A percentile compares a stretch with the other conserved stretches of the same genome.
Conservation (phyloP, 2,888 invertebrate genomes). For the Caenorhabditis sp. region DNA sequence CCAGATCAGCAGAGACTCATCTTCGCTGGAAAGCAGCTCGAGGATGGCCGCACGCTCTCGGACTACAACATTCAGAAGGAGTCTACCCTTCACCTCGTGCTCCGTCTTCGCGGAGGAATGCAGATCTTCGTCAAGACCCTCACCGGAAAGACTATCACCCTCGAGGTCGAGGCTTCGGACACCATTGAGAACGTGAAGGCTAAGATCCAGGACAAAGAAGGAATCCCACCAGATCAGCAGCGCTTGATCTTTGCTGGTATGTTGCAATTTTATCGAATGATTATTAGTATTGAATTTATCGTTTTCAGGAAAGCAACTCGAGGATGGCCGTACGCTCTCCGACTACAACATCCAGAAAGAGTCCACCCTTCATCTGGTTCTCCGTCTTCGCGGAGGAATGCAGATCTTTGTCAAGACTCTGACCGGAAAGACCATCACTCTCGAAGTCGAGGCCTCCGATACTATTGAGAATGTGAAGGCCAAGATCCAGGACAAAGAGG, state of each 20-base stretch:
- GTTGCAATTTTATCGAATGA: constrained; percentile 92
- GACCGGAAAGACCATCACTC: constrained; percentile 88
- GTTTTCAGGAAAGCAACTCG: constrained; percentile 46
- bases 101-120: constrained; percentile 82
- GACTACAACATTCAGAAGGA: constrained; percentile 72
- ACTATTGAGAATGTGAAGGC: constrained; percentile 66
- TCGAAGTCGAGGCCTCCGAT: constrained; percentile 64
- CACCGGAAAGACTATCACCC: constrained; percentile 88
- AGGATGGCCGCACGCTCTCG: constrained; percentile 62
- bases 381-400: constrained; percentile 82
- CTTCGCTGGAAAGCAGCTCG: constrained; percentile 68
- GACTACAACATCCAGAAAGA: constrained; percentile 70
- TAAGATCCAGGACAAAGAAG: constrained; percentile 66
- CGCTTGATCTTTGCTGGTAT: constrained; percentile 87
- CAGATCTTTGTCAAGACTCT: constrained; percentile 93
- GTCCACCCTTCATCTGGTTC: constrained; percentile 62
- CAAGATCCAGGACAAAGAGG: constrained; percentile 65
- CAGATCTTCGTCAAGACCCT: constrained; percentile 94
- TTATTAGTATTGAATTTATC: no score
- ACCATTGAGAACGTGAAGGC: constrained; percentile 67
- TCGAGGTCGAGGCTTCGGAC: constrained; percentile 64
- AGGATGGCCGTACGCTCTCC: constrained; percentile 67
- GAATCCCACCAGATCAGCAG: constrained; percentile 67
- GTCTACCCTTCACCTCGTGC: constrained; percentile 68
- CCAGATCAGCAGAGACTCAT: constrained; percentile 68